Evolutionary conservation across 2,888 invertebrate genomes (phyloP), one percentile per base, ranked within the genome.

Genomic region (Trichogramma dendrolimi): DNA sequence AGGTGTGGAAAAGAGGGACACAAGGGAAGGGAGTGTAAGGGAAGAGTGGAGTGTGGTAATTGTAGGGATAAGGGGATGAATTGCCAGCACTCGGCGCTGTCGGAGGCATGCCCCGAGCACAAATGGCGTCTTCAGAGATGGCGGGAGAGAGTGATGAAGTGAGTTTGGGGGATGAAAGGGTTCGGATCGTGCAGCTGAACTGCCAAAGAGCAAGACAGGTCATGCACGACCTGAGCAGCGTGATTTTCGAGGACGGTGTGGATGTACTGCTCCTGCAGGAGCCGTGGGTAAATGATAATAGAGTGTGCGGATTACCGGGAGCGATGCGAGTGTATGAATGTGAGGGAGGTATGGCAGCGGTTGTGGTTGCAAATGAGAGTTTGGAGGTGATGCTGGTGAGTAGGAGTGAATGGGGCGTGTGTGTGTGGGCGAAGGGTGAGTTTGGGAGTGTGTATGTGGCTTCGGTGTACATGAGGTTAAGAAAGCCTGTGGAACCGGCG

Each of bases 381-480:
- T 6, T 52, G 8, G 62, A 62, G 4, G 42, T 47, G 10, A 47
- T 64, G 49, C 8, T 53, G 0, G 14, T 57, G 3, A n/a, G 11
- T 4, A n/a, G 39, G 1, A 46, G 54, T 46, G 57, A 59, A 8
- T 39, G 58, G 38, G 58, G 63, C n/a, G 47, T 55, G 40, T 27
- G 60, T 59, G 62, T 64, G 7, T 61, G 62, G 59, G 6, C 65
- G 39, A 55, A 60, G 10, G 64, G 60, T 6, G 10, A 4, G 5
- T 39, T 51, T 8, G 60, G 62, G 4, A 61, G 57, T n/a, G 41
- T 61, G 43, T 67, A 55, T 40, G 39, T 66, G 4, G 61, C 50
- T 1, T 62, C 64, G 0, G 40, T 68, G 8, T 67, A 68, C 40
- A 67, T 63, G 14, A 55, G 55, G 53, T 60, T 43, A 39, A 48